A percentile compares a stretch with the other conserved stretches of the same genome.
Evolutionary conservation across 2,797 vertebrate species (phyloP).

Genomic region (Molossus molossus): DNA sequence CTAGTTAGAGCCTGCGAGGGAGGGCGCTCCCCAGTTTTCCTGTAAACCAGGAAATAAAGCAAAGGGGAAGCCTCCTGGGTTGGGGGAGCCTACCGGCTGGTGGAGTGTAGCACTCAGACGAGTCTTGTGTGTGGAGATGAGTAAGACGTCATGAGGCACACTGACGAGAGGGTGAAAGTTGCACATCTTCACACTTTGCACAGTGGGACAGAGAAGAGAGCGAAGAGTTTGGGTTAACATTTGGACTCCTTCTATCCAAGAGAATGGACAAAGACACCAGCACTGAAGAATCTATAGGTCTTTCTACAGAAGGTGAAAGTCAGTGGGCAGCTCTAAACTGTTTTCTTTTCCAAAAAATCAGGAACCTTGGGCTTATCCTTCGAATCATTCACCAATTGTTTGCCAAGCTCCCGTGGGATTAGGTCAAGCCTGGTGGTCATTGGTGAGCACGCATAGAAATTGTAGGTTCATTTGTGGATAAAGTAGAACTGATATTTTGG

Average conservation of each 20-base stretch:
- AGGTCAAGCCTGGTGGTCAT: neutral
- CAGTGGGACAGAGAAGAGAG: neutral
- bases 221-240: no score
- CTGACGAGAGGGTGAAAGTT: neutral
- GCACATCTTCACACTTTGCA: neutral
- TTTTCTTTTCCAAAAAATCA: neutral
- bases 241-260: neutral
- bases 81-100: neutral
- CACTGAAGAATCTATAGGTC: neutral
- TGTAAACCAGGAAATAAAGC: neutral
- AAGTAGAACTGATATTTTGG: neutral
- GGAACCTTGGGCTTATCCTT: neutral
- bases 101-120: neutral
- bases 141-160: neutral
- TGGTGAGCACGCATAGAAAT: neutral
- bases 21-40: neutral
- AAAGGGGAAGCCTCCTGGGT: neutral
- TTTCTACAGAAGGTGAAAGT: neutral
- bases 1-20: neutral
- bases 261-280: neutral
- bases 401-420: neutral
- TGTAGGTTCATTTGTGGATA: neutral
- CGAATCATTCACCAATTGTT: neutral
- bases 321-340: neutral
- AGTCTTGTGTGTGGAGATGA: neutral